phyloP scores from a whole-genome alignment of 2,888 invertebrate species.

The Neria commutata region DNA sequence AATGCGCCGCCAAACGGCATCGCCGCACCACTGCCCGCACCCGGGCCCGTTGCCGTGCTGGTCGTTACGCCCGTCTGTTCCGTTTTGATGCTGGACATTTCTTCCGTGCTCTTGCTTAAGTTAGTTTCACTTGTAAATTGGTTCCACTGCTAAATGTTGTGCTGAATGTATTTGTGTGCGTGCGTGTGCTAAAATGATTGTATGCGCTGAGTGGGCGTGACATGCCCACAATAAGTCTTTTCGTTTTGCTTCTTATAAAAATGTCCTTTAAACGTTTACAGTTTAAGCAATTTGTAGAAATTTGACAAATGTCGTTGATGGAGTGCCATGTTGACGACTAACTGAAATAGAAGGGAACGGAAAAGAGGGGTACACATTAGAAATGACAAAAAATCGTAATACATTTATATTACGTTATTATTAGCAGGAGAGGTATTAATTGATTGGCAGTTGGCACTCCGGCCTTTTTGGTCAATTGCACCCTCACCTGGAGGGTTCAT shows the following conservation, averaged over 20 bases:
- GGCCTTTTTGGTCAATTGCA: too few relatives aligned
- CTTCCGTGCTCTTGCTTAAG: conserved; percentile 3
- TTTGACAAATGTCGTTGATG: conserved; percentile 57
- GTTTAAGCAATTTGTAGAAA: conserved; percentile 52
- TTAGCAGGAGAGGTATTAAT: too few relatives aligned
- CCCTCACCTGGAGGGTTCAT: too few relatives aligned
- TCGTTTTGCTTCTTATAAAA: conserved; percentile 24
- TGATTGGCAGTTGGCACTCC: too few relatives aligned
- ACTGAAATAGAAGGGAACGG: conserved; percentile 34
- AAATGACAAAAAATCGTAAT: too few relatives aligned
- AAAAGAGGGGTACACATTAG: background rate
- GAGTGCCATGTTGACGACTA: conserved; percentile 49
- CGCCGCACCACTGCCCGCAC: conserved; percentile 20
- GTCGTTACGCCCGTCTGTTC: background rate
- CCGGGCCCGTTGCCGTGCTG: conserved; percentile 32
- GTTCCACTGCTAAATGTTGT: background rate
- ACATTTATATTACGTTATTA: too few relatives aligned
- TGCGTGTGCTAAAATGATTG: too few relatives aligned
- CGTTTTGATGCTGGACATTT: conserved; percentile 38
- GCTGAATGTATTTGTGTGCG: too few relatives aligned
- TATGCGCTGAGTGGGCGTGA: conserved; percentile 22
- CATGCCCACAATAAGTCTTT: conserved; percentile 30
- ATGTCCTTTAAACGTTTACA: conserved; percentile 8
- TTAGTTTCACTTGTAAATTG: background rate
- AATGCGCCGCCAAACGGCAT: conserved; percentile 30